Base-by-base conservation (phyloP, 2,888 invertebrate genomes). In the Troglohyphantes excavatus region DNA sequence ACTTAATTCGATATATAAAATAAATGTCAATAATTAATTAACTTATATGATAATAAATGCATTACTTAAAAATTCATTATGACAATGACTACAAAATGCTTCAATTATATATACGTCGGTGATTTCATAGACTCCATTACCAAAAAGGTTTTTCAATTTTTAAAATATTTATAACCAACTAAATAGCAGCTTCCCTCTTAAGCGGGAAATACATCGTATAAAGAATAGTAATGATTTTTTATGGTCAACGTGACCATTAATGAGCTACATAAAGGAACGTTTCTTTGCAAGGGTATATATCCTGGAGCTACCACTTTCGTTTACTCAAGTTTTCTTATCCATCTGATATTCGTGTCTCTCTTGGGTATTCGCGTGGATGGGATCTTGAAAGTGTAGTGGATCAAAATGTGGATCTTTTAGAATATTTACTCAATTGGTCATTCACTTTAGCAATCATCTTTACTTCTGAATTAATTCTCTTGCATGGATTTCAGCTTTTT, bases 201-300 rank as follows among this genome's bases (percentile, higher is more conserved):
- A 53, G 53, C 13, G 17, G 53, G 2, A 2, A n/a, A 53, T 13
- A 5, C 53, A 17, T n/a, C 17, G 53, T 13, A n/a, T 53, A 53
- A 5, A 53, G 53, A 53, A 53, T n/a, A 13, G 17, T n/a, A 2
- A n/a, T 17, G 53, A 53, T 53, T 53, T 53, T 53, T 53, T 53
- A n/a, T n/a, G 53, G 53, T n/a, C n/a, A 53, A 53, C 53, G 53
- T 53, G 53, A 53, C 53, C n/a, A n/a, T 13, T 53, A 53, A 53
- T 53, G 53, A 53, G n/a, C 17, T n/a, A 53, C n/a, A 13, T 53
- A 53, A 13, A 5, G n/a, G n/a, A 53, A 53, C 53, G 5, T 53
- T n/a, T 17, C 53, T 53, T n/a, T 53, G 17, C n/a, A 53, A 53
- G 53, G n/a, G 5, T n/a, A n/a, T 13, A n/a, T 53, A 53, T 53